These are phyloP conservation scores for Miniopterus natalensis DNA, from an alignment of 2,113 vertebrate species.

Conservation along the genomic window DNA sequence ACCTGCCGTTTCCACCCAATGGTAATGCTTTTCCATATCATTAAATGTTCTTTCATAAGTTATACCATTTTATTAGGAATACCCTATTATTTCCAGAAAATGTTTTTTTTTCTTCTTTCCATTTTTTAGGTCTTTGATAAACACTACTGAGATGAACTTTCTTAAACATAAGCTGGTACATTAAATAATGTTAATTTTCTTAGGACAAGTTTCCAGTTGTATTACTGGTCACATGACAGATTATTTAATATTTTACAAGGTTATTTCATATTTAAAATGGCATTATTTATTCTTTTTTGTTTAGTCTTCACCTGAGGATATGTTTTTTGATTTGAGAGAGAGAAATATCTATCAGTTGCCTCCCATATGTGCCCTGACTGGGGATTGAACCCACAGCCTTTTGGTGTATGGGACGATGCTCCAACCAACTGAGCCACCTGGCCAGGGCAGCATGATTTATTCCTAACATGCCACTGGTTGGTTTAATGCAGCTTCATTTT, in stretches of 20 bases:
- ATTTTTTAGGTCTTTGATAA: slow-evolving; percentile 41
- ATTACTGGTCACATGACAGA: background rate
- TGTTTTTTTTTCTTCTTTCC: background rate
- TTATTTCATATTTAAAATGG: too few relatives aligned
- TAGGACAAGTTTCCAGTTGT: background rate
- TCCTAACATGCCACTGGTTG: background rate
- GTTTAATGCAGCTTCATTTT: slow-evolving; percentile 43
- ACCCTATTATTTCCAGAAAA: background rate
- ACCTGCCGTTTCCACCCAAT: background rate
- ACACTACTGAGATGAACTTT: background rate
- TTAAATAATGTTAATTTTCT: slow-evolving; percentile 4
- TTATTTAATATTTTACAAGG: background rate
- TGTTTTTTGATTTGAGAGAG: too few relatives aligned
- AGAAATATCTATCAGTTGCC: too few relatives aligned
- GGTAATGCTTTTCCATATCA: background rate
- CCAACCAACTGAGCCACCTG: too few relatives aligned
- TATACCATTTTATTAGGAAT: background rate
- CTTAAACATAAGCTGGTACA: background rate
- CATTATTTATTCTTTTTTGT: too few relatives aligned
- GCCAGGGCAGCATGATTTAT: background rate
- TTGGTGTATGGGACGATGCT: too few relatives aligned
- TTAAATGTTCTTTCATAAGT: background rate
- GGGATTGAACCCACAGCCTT: too few relatives aligned
- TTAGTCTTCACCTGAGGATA: too few relatives aligned
- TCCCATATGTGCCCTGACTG: too few relatives aligned